Conservation (phyloP, 2,113 vertebrate species). For the Pelecanus crispus region DNA sequence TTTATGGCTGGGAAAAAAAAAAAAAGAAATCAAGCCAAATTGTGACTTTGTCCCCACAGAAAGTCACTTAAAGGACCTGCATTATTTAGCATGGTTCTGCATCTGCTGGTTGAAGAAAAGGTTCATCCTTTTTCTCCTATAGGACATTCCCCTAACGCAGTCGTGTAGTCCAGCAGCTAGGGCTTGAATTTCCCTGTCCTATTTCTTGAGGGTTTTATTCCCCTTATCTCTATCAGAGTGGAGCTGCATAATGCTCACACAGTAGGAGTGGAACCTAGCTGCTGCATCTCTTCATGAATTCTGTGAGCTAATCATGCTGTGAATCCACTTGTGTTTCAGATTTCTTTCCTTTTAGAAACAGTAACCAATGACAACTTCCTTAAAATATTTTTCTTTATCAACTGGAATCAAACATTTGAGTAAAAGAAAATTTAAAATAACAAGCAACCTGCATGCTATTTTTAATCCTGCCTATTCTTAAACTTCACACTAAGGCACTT, state of each 20-base stretch:
- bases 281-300: neutral
- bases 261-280: neutral
- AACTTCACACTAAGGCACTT: neutral
- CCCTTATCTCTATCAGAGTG: neutral
- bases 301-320: neutral
- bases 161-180: neutral
- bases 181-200: neutral
- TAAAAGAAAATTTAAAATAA: neutral
- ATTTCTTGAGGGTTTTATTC: neutral
- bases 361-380: neutral
- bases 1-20: neutral
- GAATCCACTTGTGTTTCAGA: neutral
- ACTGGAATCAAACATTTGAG: neutral
- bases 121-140: neutral
- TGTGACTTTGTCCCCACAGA: neutral
- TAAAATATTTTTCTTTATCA: neutral
- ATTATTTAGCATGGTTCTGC: neutral
- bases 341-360: neutral
- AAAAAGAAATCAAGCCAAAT: neutral
- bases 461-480: neutral
- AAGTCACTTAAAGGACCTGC: neutral
- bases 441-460: neutral
- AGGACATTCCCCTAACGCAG: neutral
- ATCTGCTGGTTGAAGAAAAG: neutral
- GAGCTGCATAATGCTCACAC: neutral